phyloP scores from a whole-genome alignment of 2,797 vertebrate species.

The Acanthiza pusilla region DNA sequence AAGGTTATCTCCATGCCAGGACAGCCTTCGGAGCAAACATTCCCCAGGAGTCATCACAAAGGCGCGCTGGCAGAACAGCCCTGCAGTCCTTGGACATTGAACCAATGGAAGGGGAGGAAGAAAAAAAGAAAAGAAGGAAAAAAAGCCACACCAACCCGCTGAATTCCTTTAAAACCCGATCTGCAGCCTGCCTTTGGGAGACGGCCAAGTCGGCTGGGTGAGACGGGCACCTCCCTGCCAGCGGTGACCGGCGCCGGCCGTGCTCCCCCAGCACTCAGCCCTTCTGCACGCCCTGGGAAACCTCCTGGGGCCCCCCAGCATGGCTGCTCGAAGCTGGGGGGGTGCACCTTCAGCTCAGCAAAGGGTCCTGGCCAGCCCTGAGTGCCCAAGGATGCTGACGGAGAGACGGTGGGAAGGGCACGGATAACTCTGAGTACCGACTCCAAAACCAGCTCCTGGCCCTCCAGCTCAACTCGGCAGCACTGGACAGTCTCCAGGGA shows the following conservation, averaged over 20 bases:
- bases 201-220: constrained; percentile 42
- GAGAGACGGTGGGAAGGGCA: background rate
- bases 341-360: background rate
- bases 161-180: constrained; percentile 43
- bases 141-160: background rate
- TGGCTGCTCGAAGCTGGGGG: background rate
- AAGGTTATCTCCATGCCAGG: constrained; percentile 44
- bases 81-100: constrained; percentile 46
- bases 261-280: background rate
- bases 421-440: background rate
- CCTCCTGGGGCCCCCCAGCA: rapidly evolving
- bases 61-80: constrained; percentile 37
- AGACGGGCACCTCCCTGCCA: constrained; percentile 14
- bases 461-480: rapidly evolving
- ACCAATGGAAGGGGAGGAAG: background rate
- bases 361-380: background rate
- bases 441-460: background rate
- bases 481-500: constrained; percentile 24
- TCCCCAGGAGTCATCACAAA: constrained; percentile 36
- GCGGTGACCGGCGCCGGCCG: rapidly evolving
- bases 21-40: constrained; percentile 47
- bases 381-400: rapidly evolving
- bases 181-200: constrained; percentile 6
- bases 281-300: rapidly evolving
- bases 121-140: background rate